Evolutionary conservation across 2,113 vertebrate species (phyloP).

Genomic region (Platichthys stellatus): DNA sequence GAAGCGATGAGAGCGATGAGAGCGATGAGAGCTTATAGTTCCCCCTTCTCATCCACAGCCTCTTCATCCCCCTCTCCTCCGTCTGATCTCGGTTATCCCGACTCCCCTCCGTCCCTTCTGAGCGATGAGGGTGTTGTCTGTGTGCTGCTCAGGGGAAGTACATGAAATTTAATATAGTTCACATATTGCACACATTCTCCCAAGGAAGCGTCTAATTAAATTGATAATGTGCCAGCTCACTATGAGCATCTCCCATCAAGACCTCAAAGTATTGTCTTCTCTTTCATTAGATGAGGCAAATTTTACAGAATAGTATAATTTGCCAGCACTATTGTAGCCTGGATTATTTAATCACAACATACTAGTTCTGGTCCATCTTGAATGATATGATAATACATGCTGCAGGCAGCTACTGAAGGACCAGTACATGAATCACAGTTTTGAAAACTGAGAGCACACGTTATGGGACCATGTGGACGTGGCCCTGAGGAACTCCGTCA

Average conservation of each 20-base stretch:
- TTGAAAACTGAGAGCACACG: constrained; percentile 11
- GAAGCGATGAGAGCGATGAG: constrained; percentile 62
- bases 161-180: constrained; percentile 2
- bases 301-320: neutral
- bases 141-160: neutral
- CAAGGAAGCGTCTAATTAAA: neutral
- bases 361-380: neutral
- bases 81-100: constrained; percentile 55
- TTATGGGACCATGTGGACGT: constrained; percentile 20
- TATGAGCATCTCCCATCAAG: neutral
- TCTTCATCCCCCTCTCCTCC: neutral
- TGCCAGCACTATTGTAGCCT: neutral
- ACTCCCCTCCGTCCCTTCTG: constrained; percentile 34
- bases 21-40: constrained; percentile 52
- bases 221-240: neutral
- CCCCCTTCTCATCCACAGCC: constrained; percentile 26
- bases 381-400: neutral
- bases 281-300: neutral
- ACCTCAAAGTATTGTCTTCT: neutral
- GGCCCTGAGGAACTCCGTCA: neutral
- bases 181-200: neutral
- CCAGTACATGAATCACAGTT: neutral
- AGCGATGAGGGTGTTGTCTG: constrained; percentile 35
- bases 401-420: constrained; percentile 1
- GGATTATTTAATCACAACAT: neutral